Percentiles rank a stretch among this genome's conserved stretches.
Evolutionary conservation across 2,888 invertebrate species (phyloP).

Genomic region (Heteromyza rotundicornis): DNA sequence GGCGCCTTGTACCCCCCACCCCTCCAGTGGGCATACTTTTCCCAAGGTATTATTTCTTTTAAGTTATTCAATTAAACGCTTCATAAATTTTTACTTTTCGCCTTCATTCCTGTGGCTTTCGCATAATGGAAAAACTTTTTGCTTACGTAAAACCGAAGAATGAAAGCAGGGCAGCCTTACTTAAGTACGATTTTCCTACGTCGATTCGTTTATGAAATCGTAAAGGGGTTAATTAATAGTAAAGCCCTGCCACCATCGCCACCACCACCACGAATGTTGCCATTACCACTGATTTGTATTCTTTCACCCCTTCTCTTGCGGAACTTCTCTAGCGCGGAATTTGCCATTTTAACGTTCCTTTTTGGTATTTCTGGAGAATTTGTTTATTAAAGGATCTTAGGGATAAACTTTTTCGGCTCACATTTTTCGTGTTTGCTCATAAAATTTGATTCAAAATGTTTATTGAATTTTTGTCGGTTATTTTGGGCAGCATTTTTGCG

Average conservation of each 20-base stretch:
- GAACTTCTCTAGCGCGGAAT: slow-evolving; percentile 30
- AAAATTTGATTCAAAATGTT: slow-evolving; percentile 53
- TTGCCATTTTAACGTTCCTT: slow-evolving; percentile 34
- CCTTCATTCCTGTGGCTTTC: slow-evolving; percentile 33
- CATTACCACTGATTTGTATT: neutral
- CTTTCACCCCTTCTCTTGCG: neutral
- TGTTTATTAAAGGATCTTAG: slow-evolving; percentile 50
- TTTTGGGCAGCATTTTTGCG: too few species aligned
- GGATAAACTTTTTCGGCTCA: slow-evolving; percentile 34
- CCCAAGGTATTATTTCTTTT: slow-evolving; percentile 53
- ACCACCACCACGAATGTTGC: neutral
- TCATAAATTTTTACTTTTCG: slow-evolving; percentile 59
- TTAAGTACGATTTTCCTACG: slow-evolving; percentile 13
- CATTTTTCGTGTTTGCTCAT: slow-evolving; percentile 38
- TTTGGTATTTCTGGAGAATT: slow-evolving; percentile 28
- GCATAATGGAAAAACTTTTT: slow-evolving; percentile 54
- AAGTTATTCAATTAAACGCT: slow-evolving; percentile 61
- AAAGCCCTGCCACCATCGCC: slow-evolving; percentile 6
- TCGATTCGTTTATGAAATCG: slow-evolving; percentile 22
- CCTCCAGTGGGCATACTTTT: too few species aligned
- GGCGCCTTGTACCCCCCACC: too few species aligned
- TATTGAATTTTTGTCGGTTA: slow-evolving; percentile 40
- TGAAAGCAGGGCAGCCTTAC: neutral
- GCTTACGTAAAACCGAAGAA: too few species aligned
- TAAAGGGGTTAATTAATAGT: slow-evolving; percentile 57